These are phyloP conservation scores for Gymnobelideus leadbeateri DNA, from an alignment of 2,113 vertebrate genomes.

Conservation along the genomic window DNA sequence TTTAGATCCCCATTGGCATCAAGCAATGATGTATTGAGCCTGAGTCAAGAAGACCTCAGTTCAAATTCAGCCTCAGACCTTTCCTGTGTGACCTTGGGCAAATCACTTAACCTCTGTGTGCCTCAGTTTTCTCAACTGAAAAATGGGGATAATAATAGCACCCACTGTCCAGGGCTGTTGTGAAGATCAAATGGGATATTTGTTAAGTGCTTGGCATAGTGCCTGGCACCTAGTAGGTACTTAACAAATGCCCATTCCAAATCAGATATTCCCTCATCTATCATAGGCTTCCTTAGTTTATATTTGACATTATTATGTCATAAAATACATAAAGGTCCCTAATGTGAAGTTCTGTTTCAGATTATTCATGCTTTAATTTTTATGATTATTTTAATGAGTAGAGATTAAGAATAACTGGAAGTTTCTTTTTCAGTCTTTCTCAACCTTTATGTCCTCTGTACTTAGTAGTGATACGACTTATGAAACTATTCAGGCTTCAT, in stretches of 20 bases:
- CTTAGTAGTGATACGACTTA: conserved; percentile 38
- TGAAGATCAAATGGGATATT: neutral
- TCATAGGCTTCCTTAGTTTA: neutral
- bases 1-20: neutral
- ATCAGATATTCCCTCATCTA: neutral
- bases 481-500: conserved; percentile 48
- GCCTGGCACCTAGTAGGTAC: neutral
- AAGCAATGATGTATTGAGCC: too few species aligned
- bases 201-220: neutral
- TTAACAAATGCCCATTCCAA: neutral
- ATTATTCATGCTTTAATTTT: neutral
- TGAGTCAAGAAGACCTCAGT: neutral
- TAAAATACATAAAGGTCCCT: conserved; percentile 24
- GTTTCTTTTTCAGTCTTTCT: conserved; percentile 29
- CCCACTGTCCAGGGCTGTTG: neutral
- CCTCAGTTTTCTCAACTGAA: neutral
- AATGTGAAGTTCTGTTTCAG: neutral
- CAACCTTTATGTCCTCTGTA: conserved; percentile 47
- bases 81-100: neutral
- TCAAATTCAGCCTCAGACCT: neutral
- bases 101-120: neutral
- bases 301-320: neutral
- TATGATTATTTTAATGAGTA: conserved; percentile 44
- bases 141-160: neutral
- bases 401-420: conserved; percentile 23